Base-by-base conservation (phyloP, 2,797 vertebrate genomes). In the Sebastes minor region DNA sequence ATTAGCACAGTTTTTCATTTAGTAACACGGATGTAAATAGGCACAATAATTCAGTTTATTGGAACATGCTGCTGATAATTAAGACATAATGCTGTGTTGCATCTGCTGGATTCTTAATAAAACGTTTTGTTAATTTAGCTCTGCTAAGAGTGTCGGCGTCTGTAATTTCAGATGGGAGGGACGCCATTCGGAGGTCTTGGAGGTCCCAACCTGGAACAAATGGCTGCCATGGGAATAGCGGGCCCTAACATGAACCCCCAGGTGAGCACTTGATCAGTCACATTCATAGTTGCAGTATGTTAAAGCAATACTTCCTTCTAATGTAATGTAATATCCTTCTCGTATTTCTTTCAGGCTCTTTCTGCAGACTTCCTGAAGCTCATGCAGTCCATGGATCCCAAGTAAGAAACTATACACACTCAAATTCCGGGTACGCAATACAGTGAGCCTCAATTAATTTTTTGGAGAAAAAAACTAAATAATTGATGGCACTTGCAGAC, bases 371-470 rank as follows among this genome's bases (percentile, higher is more conserved):
- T 99, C 71, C 95, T 99, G 80, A 99, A 99, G 92, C 97, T 99
- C 63, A 99, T 99, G 98, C 97, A 97, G 89, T 98, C 98, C 71
- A 98, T 99, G 92, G 98, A 99, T 94, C 98, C 98, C 82, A 99
- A 99, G 98, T 99, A 97, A 98, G 98, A 80, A 23, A 62, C 27
- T 6, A 12, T 0, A 64, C 20, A 49, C 0, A 2, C 3, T 66
- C n/a, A 57, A 18, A n/a, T 63, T 14, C 3, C 2, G 16, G 9
- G 1, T 20, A 6, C 30, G 11, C 14, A 42, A 6, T 32, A 8
- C 25, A 63, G 3, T 53, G 0, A 22, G 8, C 35, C 6, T 9
- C 3, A 42, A 35, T 23, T 5, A 0, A 12, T 33, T 9, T 18
- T 30, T 52, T 8, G 30, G 5, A 63, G 16, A 2, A 7, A 38